Evolutionary conservation across 2,797 vertebrate genomes (phyloP).

Genomic region (Ibycter americanus): DNA sequence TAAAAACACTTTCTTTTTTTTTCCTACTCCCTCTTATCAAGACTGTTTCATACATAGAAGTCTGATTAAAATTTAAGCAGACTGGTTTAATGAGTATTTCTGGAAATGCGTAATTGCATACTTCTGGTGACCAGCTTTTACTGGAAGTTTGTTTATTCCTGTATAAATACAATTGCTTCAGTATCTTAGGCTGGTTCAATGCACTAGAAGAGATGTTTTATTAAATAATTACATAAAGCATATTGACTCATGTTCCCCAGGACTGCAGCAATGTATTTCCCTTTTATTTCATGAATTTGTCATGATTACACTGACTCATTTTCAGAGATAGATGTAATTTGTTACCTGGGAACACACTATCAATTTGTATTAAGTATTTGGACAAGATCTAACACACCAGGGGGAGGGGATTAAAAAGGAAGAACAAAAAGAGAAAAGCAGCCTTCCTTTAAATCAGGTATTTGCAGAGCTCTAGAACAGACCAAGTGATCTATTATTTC

Average conservation of each 20-base stretch:
- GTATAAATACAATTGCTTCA: slow-evolving; percentile 58
- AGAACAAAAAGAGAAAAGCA: neutral
- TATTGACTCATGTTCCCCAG: slow-evolving; percentile 4
- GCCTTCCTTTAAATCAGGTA: neutral
- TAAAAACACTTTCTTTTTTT: neutral
- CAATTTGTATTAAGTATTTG: slow-evolving; percentile 43
- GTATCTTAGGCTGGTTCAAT: slow-evolving; percentile 50
- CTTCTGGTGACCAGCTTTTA: slow-evolving; percentile 67
- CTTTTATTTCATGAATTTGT: slow-evolving; percentile 45
- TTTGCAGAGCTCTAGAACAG: neutral
- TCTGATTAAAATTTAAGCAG: slow-evolving; percentile 68
- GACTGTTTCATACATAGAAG: neutral
- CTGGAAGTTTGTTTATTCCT: slow-evolving; percentile 67
- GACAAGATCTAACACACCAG: neutral
- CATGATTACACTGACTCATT: slow-evolving; percentile 58
- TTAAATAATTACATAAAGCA: slow-evolving; percentile 39
- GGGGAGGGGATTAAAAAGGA: neutral
- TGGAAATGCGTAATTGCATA: slow-evolving; percentile 58
- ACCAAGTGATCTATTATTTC: neutral
- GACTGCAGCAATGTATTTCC: slow-evolving; percentile 14
- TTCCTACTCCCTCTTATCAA: neutral
- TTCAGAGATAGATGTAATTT: slow-evolving; percentile 33
- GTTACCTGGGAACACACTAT: slow-evolving; percentile 40
- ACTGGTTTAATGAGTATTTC: slow-evolving; percentile 60
- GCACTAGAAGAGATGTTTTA: slow-evolving; percentile 9